Conservation (phyloP, 2,113 vertebrate species). For the Zosterops lateralis region DNA sequence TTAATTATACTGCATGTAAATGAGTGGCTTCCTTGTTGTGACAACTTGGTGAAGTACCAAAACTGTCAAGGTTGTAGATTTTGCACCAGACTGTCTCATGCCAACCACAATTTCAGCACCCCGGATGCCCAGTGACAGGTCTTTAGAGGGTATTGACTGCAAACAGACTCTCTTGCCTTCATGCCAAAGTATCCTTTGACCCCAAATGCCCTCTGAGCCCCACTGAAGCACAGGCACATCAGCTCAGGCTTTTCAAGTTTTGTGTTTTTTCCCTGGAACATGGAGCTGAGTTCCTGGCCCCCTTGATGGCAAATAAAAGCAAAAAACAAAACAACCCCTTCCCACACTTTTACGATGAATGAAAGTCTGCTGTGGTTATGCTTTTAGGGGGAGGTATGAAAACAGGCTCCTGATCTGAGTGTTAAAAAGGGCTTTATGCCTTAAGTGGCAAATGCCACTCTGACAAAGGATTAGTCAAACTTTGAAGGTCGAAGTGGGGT, state of each 20-base stretch:
- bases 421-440: constrained; percentile 3
- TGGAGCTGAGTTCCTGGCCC: not conserved
- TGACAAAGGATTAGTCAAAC: constrained; percentile 45
- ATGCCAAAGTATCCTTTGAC: not conserved
- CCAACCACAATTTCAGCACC: not conserved
- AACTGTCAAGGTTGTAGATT: not conserved
- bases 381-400: constrained; percentile 12
- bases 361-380: not conserved
- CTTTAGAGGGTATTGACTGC: not conserved
- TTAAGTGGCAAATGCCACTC: constrained; percentile 27
- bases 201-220: not conserved
- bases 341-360: not conserved
- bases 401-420: constrained; percentile 11
- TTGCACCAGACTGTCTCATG: not conserved
- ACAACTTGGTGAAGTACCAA: not conserved
- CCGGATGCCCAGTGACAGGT: not conserved
- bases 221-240: not conserved
- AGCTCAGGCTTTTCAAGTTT: not conserved
- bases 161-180: not conserved
- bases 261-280: not conserved
- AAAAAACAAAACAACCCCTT: constrained; percentile 6
- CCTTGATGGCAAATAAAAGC: not conserved
- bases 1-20: not conserved
- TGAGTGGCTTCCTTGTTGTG: not conserved
- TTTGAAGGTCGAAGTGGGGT: constrained; percentile 22